phyloP scores from a whole-genome alignment of 1,140 invertebrate species.

The Sitophilus oryzae region DNA sequence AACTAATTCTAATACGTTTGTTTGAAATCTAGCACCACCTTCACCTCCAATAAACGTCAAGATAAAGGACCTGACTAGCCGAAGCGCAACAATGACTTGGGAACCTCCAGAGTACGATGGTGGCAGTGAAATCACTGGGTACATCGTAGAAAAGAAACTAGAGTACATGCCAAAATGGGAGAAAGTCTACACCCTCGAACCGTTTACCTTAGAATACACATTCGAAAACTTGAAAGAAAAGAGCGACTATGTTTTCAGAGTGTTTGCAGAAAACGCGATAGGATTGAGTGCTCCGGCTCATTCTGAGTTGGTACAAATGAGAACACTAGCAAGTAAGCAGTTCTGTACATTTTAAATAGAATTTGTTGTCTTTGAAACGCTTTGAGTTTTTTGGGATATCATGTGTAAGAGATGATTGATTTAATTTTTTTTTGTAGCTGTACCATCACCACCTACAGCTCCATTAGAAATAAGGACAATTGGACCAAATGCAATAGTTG shows the following conservation, averaged over 20 bases:
- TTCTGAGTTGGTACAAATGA: constrained; percentile 75
- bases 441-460: constrained; percentile 83
- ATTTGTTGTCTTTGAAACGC: neutral
- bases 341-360: neutral
- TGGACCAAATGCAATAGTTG: constrained; percentile 74
- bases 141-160: constrained; percentile 87
- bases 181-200: constrained; percentile 78
- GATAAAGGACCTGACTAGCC: constrained; percentile 73
- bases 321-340: constrained; percentile 90
- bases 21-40: constrained; percentile 61
- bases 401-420: no score
- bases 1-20: neutral
- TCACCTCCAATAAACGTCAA: constrained; percentile 73
- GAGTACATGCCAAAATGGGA: constrained; percentile 76
- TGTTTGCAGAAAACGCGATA: constrained; percentile 86
- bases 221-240: constrained; percentile 85
- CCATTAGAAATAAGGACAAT: constrained; percentile 79
- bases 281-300: constrained; percentile 75
- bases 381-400: neutral
- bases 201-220: constrained; percentile 67
- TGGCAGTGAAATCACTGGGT: constrained; percentile 81
- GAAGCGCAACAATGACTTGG: constrained; percentile 83
- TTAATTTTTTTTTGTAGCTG: constrained; percentile 52
- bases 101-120: constrained; percentile 75
- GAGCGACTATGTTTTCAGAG: constrained; percentile 83